Evolutionary conservation across 2,797 vertebrate genomes (phyloP).

Genomic region (Coluber constrictor): DNA sequence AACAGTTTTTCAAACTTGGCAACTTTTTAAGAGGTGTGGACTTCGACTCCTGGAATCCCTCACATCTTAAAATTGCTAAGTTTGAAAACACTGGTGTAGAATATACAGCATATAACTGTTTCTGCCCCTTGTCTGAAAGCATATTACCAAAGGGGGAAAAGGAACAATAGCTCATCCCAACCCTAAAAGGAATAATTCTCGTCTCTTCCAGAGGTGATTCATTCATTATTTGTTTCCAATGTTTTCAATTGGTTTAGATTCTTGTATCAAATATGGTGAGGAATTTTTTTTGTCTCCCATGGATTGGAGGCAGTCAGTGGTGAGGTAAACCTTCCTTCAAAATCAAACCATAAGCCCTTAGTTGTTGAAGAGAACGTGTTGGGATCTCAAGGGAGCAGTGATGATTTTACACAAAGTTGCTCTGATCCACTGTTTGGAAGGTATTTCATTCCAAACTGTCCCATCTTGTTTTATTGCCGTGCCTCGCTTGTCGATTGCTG

Average conservation of each 20-base stretch:
- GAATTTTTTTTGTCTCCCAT: not conserved
- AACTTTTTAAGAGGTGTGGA: not conserved
- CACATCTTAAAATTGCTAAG: not conserved
- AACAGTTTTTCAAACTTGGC: not conserved
- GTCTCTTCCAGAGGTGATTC: not conserved
- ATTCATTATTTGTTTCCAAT: not conserved
- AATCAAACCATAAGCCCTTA: not conserved
- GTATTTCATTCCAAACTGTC: not conserved
- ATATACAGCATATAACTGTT: not conserved
- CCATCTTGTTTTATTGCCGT: not conserved
- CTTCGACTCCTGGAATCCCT: not conserved
- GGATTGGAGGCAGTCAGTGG: not conserved
- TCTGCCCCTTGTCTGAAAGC: not conserved
- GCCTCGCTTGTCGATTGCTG: not conserved
- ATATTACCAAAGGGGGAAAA: not conserved
- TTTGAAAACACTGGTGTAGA: not conserved
- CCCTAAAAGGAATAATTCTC: not conserved
- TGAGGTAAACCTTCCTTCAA: not conserved
- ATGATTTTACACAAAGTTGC: not conserved
- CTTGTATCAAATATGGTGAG: not conserved
- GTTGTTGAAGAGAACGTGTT: not conserved
- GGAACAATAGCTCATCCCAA: not conserved
- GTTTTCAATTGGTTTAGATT: not conserved
- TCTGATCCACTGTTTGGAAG: not conserved
- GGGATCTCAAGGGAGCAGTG: not conserved